Evolutionary conservation across 2,888 invertebrate genomes (phyloP).

Genomic region (Tridacna gigas): DNA sequence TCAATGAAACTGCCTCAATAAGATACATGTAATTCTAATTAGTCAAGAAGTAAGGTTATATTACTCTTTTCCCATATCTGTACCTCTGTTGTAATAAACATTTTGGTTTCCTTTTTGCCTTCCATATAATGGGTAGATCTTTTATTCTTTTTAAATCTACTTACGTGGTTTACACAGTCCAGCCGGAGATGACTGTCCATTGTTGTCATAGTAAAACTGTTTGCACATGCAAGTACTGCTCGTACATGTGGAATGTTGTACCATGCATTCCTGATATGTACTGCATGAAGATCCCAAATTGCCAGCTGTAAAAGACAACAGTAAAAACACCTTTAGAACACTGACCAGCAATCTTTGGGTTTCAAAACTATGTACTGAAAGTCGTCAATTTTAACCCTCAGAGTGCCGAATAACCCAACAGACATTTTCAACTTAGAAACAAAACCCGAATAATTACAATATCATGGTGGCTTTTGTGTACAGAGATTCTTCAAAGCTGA

Average conservation of each 20-base stretch:
- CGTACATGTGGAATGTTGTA: constrained; percentile 43
- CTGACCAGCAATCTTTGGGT: no score
- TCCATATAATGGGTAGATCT: no score
- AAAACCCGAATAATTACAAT: no score
- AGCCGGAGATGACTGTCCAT: constrained; percentile 6
- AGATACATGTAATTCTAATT: not conserved
- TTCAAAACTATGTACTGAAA: no score
- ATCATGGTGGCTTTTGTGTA: no score
- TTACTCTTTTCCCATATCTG: not conserved
- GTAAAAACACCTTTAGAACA: no score
- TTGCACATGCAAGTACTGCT: constrained; percentile 29
- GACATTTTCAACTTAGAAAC: no score
- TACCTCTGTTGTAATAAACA: not conserved
- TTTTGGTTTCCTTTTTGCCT: no score
- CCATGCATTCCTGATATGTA: constrained; percentile 32
- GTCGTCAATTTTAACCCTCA: no score
- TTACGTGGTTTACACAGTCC: constrained; percentile 59
- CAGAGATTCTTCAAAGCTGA: no score
- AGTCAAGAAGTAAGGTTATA: not conserved
- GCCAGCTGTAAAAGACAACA: constrained; percentile 35
- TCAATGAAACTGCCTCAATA: no score
- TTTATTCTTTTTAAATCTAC: not conserved
- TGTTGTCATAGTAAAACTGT: constrained; percentile 53
- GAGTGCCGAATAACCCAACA: no score
- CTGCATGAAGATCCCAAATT: constrained; percentile 43